Base-by-base conservation (phyloP, 2,797 vertebrate species). In the Novumbra hubbsi region DNA sequence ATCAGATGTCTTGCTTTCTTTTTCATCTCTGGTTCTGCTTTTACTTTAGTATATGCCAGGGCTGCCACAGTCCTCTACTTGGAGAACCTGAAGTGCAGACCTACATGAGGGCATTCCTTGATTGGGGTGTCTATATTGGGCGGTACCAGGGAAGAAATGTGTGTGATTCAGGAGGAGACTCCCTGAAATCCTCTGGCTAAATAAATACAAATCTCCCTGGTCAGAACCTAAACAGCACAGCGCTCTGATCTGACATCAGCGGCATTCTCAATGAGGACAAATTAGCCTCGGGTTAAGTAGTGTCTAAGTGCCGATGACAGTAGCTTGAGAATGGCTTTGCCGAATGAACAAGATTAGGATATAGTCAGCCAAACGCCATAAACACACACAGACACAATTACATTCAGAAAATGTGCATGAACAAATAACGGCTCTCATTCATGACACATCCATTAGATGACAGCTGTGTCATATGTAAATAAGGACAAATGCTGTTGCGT, bases 21-120 rank as follows among this genome's bases (percentile, higher is more conserved):
- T 45, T 12, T 12, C 41, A 7, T 45, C 11, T 45, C 11, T 45
- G 41, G 41, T 45, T 45, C 41, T 45, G 41, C 41, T 45, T 12
- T 1, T 8, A 45, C 41, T 12, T 45, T 12, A 45, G 41, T 45
- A 3, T 45, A 45, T 34, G 32, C 41, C 41, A 5, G 9, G 7
- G 16, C 69, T 19, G 45, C 27, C 16, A 11, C 50, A n/a, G 73
- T 17, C 15, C 0, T 24, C 87, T 88, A 88, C 86, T 68, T 83
- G 88, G 73, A 77, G 89, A 4, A 71, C 85, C 84, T 85, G 68
- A 75, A 72, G 75, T 64, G 62, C 77, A 68, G 64, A 76, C 78
- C 71, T 69, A 34, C 41, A 76, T 72, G n/a, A 24, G 16, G 49
- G 64, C 63, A 77, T 62, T 63, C 70, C 55, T 34, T 57, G 55